A percentile compares a stretch with the other conserved stretches of the same genome.
phyloP scores from a whole-genome alignment of 2,888 invertebrate species.

The Melinaea menophilus region DNA sequence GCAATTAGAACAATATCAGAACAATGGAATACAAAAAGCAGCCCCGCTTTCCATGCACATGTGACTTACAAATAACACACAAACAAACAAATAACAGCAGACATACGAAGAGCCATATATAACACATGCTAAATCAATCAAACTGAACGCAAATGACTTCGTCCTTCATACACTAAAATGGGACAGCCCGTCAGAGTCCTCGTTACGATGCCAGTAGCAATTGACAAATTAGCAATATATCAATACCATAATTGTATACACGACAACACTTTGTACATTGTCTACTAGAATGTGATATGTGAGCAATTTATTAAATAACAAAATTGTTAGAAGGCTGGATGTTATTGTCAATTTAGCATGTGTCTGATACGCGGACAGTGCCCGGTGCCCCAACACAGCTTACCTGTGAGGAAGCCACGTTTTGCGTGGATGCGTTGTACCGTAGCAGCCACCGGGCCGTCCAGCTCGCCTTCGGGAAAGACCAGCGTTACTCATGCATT shows the following conservation, averaged over 20 bases:
- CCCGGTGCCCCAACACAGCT: conserved; percentile 25
- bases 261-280: too few species aligned
- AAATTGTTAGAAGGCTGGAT: too few species aligned
- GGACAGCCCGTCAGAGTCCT: too few species aligned
- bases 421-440: conserved; percentile 35
- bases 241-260: too few species aligned
- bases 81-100: neutral
- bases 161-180: too few species aligned
- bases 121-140: neutral
- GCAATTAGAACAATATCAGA: conserved; percentile 2
- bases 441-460: conserved; percentile 30
- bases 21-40: conserved; percentile 1
- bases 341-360: neutral
- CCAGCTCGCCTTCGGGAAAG: conserved; percentile 35
- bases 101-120: neutral
- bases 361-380: conserved; percentile 2
- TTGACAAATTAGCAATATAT: too few species aligned
- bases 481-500: conserved; percentile 30
- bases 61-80: neutral
- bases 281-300: too few species aligned
- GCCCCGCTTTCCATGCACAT: neutral
- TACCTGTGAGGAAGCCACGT: conserved; percentile 37
- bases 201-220: too few species aligned
- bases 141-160: neutral
- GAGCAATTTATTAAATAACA: too few species aligned